Percentiles rank a stretch among this genome's conserved stretches.
These are phyloP conservation scores for Mustela nigripes DNA, from an alignment of 2,113 vertebrate genomes.

Conservation along the genomic window DNA sequence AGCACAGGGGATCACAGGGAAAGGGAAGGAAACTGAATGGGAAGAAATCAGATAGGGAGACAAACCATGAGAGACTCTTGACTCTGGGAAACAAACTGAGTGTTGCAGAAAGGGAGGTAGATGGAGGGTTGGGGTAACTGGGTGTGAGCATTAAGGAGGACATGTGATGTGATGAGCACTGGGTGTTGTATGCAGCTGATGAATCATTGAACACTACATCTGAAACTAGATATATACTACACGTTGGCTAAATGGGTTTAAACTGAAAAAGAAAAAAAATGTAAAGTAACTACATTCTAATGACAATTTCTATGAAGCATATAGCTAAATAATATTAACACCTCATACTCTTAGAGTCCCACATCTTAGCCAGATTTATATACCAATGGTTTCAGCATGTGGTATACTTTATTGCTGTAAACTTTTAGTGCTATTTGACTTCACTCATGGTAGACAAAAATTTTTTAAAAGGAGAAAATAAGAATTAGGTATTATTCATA, in stretches of 20 bases:
- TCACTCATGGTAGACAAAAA: constrained; percentile 16
- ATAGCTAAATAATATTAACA: constrained; percentile 34
- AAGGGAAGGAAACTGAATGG: too few relatives aligned
- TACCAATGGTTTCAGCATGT: not conserved
- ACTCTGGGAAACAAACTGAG: too few relatives aligned
- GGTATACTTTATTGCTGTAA: not conserved
- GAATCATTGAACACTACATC: not conserved
- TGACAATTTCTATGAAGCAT: not conserved
- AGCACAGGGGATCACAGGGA: too few relatives aligned
- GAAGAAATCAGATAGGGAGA: too few relatives aligned
- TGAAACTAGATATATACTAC: not conserved
- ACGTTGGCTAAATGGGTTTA: not conserved
- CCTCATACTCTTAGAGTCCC: not conserved
- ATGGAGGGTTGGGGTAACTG: too few relatives aligned
- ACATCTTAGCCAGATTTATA: not conserved
- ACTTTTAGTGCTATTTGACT: constrained; percentile 2
- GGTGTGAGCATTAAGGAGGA: not conserved
- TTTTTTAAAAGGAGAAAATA: not conserved
- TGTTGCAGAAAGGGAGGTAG: too few relatives aligned
- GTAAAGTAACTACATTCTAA: constrained; percentile 5
- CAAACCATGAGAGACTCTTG: too few relatives aligned
- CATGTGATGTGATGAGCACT: too few relatives aligned
- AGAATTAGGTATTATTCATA: constrained; percentile 19
- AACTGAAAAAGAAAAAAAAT: not conserved
- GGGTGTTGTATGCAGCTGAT: not conserved